Conservation (phyloP, 2,888 invertebrate genomes). For the Priocnemis perturbator region DNA sequence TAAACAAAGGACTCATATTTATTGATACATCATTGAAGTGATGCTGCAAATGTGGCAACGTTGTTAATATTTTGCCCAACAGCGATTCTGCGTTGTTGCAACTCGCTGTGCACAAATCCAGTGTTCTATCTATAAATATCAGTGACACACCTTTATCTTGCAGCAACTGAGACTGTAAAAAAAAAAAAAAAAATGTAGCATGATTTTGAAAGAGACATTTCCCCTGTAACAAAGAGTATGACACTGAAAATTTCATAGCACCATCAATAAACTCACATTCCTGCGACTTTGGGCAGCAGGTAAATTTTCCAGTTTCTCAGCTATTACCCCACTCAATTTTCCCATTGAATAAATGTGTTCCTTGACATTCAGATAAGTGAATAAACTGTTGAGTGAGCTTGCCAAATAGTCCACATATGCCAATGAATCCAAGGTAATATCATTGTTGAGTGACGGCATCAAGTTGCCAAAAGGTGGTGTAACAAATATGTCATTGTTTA, state of each 20-base stretch:
- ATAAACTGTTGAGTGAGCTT: slow-evolving; percentile 65
- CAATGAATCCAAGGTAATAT: slow-evolving; percentile 57
- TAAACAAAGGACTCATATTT: slow-evolving; percentile 80
- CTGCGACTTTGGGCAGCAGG: slow-evolving; percentile 72
- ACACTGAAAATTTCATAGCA: neutral
- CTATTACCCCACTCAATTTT: slow-evolving; percentile 79
- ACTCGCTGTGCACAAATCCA: slow-evolving; percentile 81
- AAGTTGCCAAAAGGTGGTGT: slow-evolving; percentile 79
- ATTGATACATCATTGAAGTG: slow-evolving; percentile 82
- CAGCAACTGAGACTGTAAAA: slow-evolving; percentile 45
- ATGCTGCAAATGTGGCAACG: slow-evolving; percentile 80
- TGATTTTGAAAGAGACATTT: no score
- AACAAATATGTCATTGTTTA: slow-evolving; percentile 79
- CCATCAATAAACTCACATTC: slow-evolving; percentile 74
- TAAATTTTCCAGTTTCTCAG: slow-evolving; percentile 62
- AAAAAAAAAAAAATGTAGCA: neutral
- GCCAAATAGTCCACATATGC: slow-evolving; percentile 61
- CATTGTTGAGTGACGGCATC: slow-evolving; percentile 77
- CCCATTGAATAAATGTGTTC: slow-evolving; percentile 83
- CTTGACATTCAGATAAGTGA: slow-evolving; percentile 78
- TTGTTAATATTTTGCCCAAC: slow-evolving; percentile 79
- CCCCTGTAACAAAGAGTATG: neutral
- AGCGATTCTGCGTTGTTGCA: slow-evolving; percentile 80
- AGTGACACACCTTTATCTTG: slow-evolving; percentile 74
- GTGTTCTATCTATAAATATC: slow-evolving; percentile 80